A percentile compares a stretch with the other conserved stretches of the same genome.
Evolutionary conservation across 2,113 vertebrate species (phyloP).

Genomic region (Cephalopholis sonnerati): DNA sequence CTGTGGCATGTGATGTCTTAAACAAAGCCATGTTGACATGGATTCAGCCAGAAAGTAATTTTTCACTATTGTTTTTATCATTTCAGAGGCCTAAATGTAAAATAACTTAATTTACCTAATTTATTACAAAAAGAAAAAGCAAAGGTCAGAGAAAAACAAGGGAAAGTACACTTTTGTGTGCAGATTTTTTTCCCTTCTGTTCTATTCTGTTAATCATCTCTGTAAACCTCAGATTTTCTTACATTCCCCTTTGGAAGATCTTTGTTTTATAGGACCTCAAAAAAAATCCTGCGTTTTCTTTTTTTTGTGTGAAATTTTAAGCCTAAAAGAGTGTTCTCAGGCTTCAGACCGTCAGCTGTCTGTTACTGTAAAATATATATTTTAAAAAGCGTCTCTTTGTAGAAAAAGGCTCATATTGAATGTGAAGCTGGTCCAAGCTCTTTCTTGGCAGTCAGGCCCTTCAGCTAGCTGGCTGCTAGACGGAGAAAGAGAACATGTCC

Average conservation of each 20-base stretch:
- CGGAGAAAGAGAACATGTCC: constrained; percentile 58
- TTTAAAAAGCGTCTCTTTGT: background rate
- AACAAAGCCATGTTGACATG: background rate
- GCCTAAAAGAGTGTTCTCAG: background rate
- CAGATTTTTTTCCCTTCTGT: background rate
- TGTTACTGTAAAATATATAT: background rate
- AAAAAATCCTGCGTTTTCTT: too few species aligned
- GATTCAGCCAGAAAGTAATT: background rate
- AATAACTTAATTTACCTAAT: background rate
- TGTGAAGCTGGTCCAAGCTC: background rate
- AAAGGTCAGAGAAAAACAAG: background rate
- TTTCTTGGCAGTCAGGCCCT: constrained; percentile 42
- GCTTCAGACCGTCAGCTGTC: background rate
- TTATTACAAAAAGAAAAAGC: background rate
- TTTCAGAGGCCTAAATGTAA: background rate
- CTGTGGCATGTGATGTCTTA: background rate
- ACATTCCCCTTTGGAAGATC: background rate
- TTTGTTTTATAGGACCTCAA: background rate
- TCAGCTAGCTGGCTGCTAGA: constrained; percentile 43
- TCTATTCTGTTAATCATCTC: background rate
- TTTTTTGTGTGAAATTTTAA: background rate
- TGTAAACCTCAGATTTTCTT: background rate
- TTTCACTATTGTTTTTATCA: background rate
- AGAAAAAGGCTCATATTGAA: background rate
- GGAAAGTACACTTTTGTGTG: background rate